phyloP scores from a whole-genome alignment of 1,140 invertebrate species.

The Drosophila oshimai region DNA sequence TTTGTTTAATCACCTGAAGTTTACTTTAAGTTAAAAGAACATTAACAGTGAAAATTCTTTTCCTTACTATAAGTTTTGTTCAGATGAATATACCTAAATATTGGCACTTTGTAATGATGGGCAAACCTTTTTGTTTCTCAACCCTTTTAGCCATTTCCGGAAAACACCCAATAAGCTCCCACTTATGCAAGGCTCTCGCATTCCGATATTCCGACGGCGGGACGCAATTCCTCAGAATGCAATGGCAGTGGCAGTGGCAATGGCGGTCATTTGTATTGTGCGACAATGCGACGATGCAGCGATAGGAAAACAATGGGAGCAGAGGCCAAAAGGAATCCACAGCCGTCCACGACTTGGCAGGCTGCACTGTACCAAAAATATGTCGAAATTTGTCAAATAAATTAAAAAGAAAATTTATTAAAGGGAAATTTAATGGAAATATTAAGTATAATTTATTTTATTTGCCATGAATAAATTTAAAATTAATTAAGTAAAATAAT shows the following conservation, averaged over 20 bases:
- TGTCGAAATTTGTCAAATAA: too few relatives aligned
- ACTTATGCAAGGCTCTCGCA: slow-evolving; percentile 28
- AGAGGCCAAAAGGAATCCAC: slow-evolving; percentile 64
- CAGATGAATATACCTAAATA: too few relatives aligned
- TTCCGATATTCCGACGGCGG: slow-evolving; percentile 12
- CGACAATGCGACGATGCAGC: slow-evolving; percentile 52
- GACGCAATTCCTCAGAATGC: slow-evolving; percentile 35
- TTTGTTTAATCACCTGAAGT: too few relatives aligned
- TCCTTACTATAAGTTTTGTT: too few relatives aligned
- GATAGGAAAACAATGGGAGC: slow-evolving; percentile 65
- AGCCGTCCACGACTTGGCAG: slow-evolving; percentile 32
- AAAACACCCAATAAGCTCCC: slow-evolving; percentile 27
- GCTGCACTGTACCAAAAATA: neutral
- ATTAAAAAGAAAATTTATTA: too few relatives aligned
- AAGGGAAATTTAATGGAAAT: too few relatives aligned
- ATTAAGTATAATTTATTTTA: too few relatives aligned
- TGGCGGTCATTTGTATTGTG: slow-evolving; percentile 44
- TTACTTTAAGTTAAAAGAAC: too few relatives aligned
- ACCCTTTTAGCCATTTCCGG: neutral
- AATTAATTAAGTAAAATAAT: too few relatives aligned
- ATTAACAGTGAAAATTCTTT: too few relatives aligned
- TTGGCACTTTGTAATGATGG: too few relatives aligned
- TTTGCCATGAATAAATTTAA: too few relatives aligned
- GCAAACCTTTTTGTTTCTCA: neutral
- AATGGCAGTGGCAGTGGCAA: slow-evolving; percentile 19